Conservation (phyloP, 2,888 invertebrate genomes). For the Geophilus truncorum region DNA sequence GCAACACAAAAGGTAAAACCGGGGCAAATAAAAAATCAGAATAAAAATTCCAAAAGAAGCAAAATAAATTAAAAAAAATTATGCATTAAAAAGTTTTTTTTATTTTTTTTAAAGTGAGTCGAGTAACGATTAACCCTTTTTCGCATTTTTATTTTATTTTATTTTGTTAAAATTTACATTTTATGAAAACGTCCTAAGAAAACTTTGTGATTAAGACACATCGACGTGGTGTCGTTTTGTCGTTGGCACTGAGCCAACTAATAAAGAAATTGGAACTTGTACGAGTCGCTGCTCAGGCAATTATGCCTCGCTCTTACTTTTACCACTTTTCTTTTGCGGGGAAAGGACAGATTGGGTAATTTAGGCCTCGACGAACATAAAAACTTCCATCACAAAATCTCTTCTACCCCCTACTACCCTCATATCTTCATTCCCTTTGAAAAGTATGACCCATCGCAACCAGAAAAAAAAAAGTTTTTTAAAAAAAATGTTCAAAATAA, state of each 20-base stretch:
- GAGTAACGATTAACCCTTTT: background rate
- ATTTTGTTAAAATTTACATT: background rate
- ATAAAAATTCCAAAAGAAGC: background rate
- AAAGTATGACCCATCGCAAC: no score
- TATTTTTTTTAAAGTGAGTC: no score
- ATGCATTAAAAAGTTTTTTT: no score
- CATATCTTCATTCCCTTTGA: background rate
- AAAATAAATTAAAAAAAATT: background rate
- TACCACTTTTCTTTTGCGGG: slow-evolving; percentile 26
- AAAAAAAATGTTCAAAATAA: background rate
- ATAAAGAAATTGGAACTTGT: slow-evolving; percentile 33
- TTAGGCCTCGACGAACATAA: slow-evolving; percentile 17
- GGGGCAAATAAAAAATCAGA: background rate
- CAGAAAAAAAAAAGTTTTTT: background rate
- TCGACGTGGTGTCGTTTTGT: background rate
- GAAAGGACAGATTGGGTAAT: slow-evolving; percentile 6
- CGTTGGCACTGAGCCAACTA: slow-evolving; percentile 29
- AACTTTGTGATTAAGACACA: background rate
- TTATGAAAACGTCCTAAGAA: background rate
- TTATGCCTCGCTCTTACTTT: slow-evolving; percentile 29
- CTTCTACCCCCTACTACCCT: background rate
- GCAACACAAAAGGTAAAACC: background rate
- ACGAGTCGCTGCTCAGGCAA: slow-evolving; percentile 15
- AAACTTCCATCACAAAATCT: background rate
- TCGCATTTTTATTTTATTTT: background rate